Evolutionary conservation across 1,140 invertebrate species (phyloP).

Genomic region (Proales similis): DNA sequence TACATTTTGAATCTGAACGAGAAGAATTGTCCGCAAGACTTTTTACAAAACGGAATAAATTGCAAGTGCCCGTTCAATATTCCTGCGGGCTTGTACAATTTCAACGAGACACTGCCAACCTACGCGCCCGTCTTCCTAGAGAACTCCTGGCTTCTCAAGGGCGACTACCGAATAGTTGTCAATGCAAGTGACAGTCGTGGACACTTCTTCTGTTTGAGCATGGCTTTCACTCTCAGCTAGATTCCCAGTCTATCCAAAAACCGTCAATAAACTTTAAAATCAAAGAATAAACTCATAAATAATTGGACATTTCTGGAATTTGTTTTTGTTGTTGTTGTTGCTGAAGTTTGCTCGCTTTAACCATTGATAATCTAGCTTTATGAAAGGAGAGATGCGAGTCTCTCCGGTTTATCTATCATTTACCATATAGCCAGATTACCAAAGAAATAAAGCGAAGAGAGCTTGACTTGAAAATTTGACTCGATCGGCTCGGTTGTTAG

Average conservation of each 20-base stretch:
- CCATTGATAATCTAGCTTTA: slow-evolving; percentile 39
- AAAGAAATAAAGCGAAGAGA: slow-evolving; percentile 38
- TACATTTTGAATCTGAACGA: slow-evolving; percentile 21
- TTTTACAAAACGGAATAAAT: slow-evolving; percentile 9
- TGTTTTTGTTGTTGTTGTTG: too few relatives aligned
- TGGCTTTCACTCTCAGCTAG: slow-evolving; percentile 28
- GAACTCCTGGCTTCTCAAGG: slow-evolving; percentile 32
- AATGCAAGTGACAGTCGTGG: slow-evolving; percentile 5
- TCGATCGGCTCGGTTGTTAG: too few relatives aligned
- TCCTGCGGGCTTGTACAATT: background rate
- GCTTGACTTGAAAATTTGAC: too few relatives aligned
- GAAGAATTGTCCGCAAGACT: slow-evolving; percentile 19
- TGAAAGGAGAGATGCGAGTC: slow-evolving; percentile 9
- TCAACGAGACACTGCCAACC: slow-evolving; percentile 4
- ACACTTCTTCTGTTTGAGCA: slow-evolving; percentile 18
- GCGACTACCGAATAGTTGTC: slow-evolving; percentile 19
- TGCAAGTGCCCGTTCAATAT: slow-evolving; percentile 35
- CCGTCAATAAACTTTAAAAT: too few relatives aligned
- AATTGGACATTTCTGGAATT: too few relatives aligned
- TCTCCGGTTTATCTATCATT: background rate
- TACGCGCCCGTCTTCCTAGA: slow-evolving; percentile 25
- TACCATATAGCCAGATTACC: slow-evolving; percentile 38
- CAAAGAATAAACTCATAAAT: too few relatives aligned
- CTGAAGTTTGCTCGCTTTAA: too few relatives aligned
- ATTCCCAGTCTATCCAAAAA: too few relatives aligned